Percentiles rank a stretch among this genome's conserved stretches.
Evolutionary conservation across 2,113 vertebrate genomes (phyloP).

Genomic region (Notiomystis cincta): DNA sequence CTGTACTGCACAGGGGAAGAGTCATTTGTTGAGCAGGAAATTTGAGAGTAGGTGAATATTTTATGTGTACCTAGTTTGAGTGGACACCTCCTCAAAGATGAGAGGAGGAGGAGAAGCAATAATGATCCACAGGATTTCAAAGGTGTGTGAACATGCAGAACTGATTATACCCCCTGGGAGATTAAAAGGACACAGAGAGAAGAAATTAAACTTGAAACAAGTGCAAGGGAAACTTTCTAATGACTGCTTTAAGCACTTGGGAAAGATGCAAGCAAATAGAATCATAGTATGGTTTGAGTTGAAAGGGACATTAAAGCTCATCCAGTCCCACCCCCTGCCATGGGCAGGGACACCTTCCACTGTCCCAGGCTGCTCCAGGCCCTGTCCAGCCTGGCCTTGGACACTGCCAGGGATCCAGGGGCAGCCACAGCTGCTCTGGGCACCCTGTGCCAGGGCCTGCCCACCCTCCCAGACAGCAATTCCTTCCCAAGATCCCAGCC

Average conservation of each 20-base stretch:
- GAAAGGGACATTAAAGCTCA: neutral
- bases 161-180: neutral
- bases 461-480: neutral
- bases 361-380: accelerated
- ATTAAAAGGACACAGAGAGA: neutral
- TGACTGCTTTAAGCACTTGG: neutral
- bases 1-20: neutral
- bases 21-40: neutral
- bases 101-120: neutral
- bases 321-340: accelerated
- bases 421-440: neutral
- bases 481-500: neutral
- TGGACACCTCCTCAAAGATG: neutral
- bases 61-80: neutral
- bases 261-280: neutral
- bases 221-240: neutral
- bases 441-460: neutral
- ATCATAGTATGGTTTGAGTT: neutral
- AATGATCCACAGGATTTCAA: neutral
- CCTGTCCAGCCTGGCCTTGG: accelerated
- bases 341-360: neutral
- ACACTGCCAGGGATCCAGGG: neutral
- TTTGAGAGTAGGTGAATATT: neutral
- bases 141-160: neutral
- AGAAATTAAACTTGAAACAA: neutral